Evolutionary conservation across 2,888 invertebrate species (phyloP), one percentile per base, ranked within the genome.

Genomic region (Drosophila demipolita): DNA sequence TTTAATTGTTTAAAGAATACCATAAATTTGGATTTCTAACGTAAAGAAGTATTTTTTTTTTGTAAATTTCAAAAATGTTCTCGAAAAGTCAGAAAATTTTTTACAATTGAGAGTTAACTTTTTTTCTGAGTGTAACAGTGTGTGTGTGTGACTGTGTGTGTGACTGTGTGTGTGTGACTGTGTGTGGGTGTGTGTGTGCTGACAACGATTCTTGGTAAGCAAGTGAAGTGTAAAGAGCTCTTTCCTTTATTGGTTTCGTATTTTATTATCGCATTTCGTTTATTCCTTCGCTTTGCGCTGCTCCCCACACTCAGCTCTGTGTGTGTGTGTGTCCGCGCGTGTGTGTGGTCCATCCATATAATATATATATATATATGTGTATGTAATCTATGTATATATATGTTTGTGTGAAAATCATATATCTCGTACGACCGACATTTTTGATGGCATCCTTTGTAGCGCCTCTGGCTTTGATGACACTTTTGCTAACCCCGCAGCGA

Each of bases 181-280:
- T 53, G 32, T 53, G 66, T 49, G 42, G 59, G 52, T 66, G 69
- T 82, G 50, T 66, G 68, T 65, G 64, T 52, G 66, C 36, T 71
- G 59, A 79, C 80, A 88, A 90, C 82, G 90, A 90, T 70, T 87
- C 80, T 89, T 82, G 86, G 87, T 88, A 89, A 90, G 87, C 90
- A 87, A 92, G 84, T 91, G 92, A 92, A 88, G 92, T 91, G 91
- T 92, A 89, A 91, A 91, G 87, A 90, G 91, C 92, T 90, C 87
- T 91, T 92, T 92, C 92, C 92, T 89, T 92, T 91, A 91, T 91
- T 92, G 92, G 92, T 91, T 91, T 91, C 90, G 83, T 87, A 91
- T 92, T 89, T 90, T 89, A 91, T 91, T 89, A 91, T 90, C 88
- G 80, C 84, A 91, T 83, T 90, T 90, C 91, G 91, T 89, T 87